Evolutionary conservation across 1,140 invertebrate species (phyloP), one percentile per base, ranked within the genome.

Genomic region (Bombus waltoni): DNA sequence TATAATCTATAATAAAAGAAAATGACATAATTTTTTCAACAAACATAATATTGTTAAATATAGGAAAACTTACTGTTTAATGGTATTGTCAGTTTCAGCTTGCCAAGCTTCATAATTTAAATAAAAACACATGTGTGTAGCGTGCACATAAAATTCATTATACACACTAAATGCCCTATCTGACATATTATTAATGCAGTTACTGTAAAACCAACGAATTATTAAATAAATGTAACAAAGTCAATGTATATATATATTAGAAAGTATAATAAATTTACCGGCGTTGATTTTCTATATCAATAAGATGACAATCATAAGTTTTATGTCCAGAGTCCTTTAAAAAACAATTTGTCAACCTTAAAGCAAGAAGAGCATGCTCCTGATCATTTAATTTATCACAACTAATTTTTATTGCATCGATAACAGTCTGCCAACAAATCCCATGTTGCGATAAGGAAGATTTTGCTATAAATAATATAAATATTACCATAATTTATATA

Each of bases 41-140:
- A 77, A 86, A 44, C 18, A 40, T 44, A 32, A 25, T 76, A 28
- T 32, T 32, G 53, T 25, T 32, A 28, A 22, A 80, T 40, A 72
- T 22, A 86, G 93, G 83, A 62, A 6, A 53, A 88, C 91, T 87
- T 88, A 95, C 95, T 92, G 86, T 82, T 94, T 92, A 35, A 97
- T 96, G 2, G 96, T 96, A 28, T 95, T 94, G 47, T 97, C 95
- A 53, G 97, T 97, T 82, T 96, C 95, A 85, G 96, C 94, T 85
- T 97, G 96, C 97, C 97, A 97, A 57, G 96, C 91, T 93, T 97
- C 96, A 53, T 96, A 96, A 92, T 96, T 95, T 59, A 97, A 91
- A 92, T 96, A 97, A 91, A 96, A 97, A 91, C 97, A 97, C 70
- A 97, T 97, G 87, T 97, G 96, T 85, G 96, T 96, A 3, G 97